A percentile compares a stretch with the other conserved stretches of the same genome.
Evolutionary conservation across 2,888 invertebrate species (phyloP).

Genomic region (Druceiella hillmani): DNA sequence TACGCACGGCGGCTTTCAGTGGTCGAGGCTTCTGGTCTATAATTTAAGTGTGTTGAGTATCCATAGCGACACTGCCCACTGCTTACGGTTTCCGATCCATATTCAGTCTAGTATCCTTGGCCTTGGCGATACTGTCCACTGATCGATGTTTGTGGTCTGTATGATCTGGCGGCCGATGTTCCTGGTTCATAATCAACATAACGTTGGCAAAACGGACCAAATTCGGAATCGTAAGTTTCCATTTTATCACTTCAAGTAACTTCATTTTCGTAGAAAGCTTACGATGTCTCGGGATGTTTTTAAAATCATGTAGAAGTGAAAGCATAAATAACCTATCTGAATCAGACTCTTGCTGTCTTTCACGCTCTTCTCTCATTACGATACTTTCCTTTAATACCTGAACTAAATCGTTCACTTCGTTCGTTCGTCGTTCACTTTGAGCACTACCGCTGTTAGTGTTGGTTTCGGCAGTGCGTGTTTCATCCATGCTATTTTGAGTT

Average conservation of each 20-base stretch:
- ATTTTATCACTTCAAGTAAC: conserved; percentile 27
- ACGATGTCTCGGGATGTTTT: conserved; percentile 26
- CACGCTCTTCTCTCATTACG: conserved; percentile 26
- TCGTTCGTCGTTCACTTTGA: conserved; percentile 24
- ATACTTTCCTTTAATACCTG: conserved; percentile 26
- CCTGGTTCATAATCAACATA: conserved; percentile 25
- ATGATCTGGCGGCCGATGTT: conserved; percentile 26
- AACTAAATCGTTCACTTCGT: conserved; percentile 21
- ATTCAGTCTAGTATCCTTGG: conserved; percentile 25
- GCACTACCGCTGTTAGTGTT: conserved; percentile 20
- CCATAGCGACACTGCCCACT: conserved; percentile 24
- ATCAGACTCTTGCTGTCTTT: conserved; percentile 26
- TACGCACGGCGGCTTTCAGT: conserved; percentile 23
- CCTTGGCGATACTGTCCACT: conserved; percentile 26
- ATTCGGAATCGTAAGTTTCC: conserved; percentile 23
- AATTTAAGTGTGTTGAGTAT: conserved; percentile 24
- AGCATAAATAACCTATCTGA: conserved; percentile 25
- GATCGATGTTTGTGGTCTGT: conserved; percentile 25
- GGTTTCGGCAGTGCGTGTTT: conserved; percentile 25
- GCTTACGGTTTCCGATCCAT: conserved; percentile 22
- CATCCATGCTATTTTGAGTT: conserved; percentile 24
- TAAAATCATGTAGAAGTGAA: conserved; percentile 26
- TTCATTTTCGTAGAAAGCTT: conserved; percentile 27
- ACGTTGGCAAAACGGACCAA: conserved; percentile 25
- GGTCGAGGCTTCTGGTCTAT: conserved; percentile 25